Base-by-base conservation (phyloP, 2,888 invertebrate genomes). In the Thereva nobilitata region DNA sequence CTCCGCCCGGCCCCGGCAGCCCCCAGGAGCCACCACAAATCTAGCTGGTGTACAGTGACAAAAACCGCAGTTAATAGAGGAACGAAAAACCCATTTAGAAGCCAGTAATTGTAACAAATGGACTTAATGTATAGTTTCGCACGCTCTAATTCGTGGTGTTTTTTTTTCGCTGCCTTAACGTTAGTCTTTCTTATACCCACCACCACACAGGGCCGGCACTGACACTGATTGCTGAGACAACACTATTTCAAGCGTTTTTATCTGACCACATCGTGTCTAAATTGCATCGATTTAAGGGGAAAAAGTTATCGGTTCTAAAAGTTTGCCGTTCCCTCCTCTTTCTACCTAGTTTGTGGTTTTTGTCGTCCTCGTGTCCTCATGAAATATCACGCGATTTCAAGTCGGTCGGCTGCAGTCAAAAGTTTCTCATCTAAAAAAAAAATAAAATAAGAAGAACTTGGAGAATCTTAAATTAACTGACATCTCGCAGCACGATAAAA, bases 341-440 rank as follows among this genome's bases (percentile, higher is more conserved):
- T 5, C 55, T 40, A 55, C 38, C 40, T 12, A 10, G 10, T 55
- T 23, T 41, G 40, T 41, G 38, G 23, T 38, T 12, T 12, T 55
- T 41, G 37, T n/a, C 49, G 23, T 38, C 40, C 61, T 12, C 41
- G 23, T 34, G 44, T 35, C 45, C 41, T 34, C 35, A 53, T 53
- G 49, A 64, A 53, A 53, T 53, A 53, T 64, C 52, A 44, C 53
- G 53, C 64, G 53, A 64, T 64, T 64, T 64, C 64, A 64, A 64
- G 53, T 61, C 64, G 50, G 41, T 61, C 41, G 61, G 61, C 37
- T 61, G 61, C 50, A 61, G 49, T 50, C 50, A 61, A 59, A 61
- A 61, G 61, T 61, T 61, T 61, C 12, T 41, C 61, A 23, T 23
- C 23, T 23, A 23, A 23, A 23, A 23, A 23, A 23, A 23, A 23